Conservation (phyloP, 1,140 invertebrate genomes). For the Hylaeus volcanicus region DNA sequence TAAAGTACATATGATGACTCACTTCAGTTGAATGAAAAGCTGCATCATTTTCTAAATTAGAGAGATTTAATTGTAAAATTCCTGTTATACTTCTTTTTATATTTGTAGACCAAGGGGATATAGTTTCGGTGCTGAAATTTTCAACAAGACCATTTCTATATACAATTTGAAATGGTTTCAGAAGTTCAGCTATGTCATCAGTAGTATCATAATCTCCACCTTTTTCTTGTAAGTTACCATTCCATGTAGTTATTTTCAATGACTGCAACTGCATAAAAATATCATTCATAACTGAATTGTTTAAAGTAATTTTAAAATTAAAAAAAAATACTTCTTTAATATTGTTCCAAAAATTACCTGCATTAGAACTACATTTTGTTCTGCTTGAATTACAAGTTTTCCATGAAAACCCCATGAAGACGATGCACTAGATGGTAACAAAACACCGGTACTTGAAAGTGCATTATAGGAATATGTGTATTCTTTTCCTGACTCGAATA, state of each 20-base stretch:
- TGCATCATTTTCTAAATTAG: conserved; percentile 65
- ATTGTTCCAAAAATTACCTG: conserved; percentile 64
- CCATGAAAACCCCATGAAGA: conserved; percentile 76
- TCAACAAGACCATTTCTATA: conserved; percentile 74
- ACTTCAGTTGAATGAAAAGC: conserved; percentile 77
- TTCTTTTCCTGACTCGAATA: conserved; percentile 73
- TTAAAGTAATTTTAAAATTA: too few species aligned
- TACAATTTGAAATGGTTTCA: conserved; percentile 74
- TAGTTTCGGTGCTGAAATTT: conserved; percentile 77
- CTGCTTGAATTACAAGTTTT: conserved; percentile 68
- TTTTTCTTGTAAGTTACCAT: conserved; percentile 67
- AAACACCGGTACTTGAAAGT: conserved; percentile 72
- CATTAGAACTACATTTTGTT: conserved; percentile 64
- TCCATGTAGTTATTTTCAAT: conserved; percentile 70
- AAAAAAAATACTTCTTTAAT: conserved; percentile 6
- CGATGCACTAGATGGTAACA: conserved; percentile 71
- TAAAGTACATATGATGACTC: conserved; percentile 36
- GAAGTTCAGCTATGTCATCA: conserved; percentile 68
- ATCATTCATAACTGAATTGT: conserved; percentile 10
- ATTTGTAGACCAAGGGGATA: conserved; percentile 84
- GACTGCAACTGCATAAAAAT: conserved; percentile 64
- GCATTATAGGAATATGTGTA: conserved; percentile 75
- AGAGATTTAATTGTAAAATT: conserved; percentile 82
- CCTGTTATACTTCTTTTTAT: conserved; percentile 85
- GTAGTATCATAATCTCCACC: conserved; percentile 54